Evolutionary conservation across 2,113 vertebrate genomes (phyloP).

Genomic region (Gymnorhina tibicen): DNA sequence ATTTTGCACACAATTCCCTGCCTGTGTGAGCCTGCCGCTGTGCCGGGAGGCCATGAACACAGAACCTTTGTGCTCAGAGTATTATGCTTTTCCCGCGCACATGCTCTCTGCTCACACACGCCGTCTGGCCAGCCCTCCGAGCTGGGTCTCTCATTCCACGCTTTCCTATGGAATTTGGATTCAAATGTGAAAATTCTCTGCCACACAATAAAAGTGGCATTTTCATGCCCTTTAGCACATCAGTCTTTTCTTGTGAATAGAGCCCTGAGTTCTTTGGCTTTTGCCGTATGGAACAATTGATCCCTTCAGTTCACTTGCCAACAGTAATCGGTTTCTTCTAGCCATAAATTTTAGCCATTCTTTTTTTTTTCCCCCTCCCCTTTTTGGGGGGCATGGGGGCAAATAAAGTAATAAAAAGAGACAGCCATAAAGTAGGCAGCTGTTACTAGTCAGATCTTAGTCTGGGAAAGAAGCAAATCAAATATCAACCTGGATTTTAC

Average conservation of each 20-base stretch:
- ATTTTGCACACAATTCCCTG: constrained; percentile 3
- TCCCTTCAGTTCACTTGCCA: constrained; percentile 76
- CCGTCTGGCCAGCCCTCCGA: constrained; percentile 1
- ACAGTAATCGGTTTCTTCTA: constrained; percentile 71
- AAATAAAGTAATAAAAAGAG: constrained; percentile 67
- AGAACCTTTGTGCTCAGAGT: constrained; percentile 62
- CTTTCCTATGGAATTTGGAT: constrained; percentile 74
- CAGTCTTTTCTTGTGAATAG: constrained; percentile 76
- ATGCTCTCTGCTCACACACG: not conserved
- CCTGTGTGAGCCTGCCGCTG: not conserved
- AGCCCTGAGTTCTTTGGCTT: constrained; percentile 66
- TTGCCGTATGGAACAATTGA: constrained; percentile 78
- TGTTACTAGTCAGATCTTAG: constrained; percentile 57
- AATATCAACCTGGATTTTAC: constrained; percentile 29
- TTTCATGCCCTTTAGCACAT: constrained; percentile 75
- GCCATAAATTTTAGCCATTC: constrained; percentile 71
- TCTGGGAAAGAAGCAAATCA: constrained; percentile 30
- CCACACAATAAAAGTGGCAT: constrained; percentile 72
- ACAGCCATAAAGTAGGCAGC: constrained; percentile 61
- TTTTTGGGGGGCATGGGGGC: not conserved
- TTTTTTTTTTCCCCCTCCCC: rapidly evolving
- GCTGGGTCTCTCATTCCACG: constrained; percentile 41
- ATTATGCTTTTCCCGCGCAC: not conserved
- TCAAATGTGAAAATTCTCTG: constrained; percentile 68
- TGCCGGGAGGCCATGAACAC: constrained; percentile 38